Base-by-base conservation (phyloP, 1,140 invertebrate species). In the Saxidomus purpurata region DNA sequence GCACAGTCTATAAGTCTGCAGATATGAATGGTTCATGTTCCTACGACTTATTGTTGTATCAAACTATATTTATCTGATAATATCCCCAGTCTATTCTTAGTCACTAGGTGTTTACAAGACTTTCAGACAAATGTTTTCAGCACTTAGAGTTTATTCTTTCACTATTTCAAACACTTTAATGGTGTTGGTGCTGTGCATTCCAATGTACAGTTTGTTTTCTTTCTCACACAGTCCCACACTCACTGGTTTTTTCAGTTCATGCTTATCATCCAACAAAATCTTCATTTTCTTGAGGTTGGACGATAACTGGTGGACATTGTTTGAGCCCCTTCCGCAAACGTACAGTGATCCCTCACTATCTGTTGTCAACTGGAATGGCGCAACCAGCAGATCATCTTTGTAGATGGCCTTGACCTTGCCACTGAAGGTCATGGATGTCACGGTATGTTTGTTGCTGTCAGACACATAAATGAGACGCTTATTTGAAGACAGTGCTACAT, bases 281-380 rank as follows among this genome's bases (percentile, higher is more conserved):
- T 59, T 82, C 17, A 59, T 38, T 36, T 59, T 34, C 6, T 13
- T 63, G 19, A 63, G 28, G n/a, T 82, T 36, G 1, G 52, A 36
- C 8, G 79, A 61, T 34, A 82, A 40, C 31, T 28, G 22, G 52
- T 63, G 59, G 3, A 82, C 52, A 82, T 59, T 82, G 79, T 82
- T 59, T 6, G 79, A 82, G 6, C 49, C 52, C 31, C 36, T 31
- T 22, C 52, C 79, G 61, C 79, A 82, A 11, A 82, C 79, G n/a
- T 61, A 82, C 34, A 82, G 52, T 36, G 19, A 9, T 28, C 79
- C 79, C 9, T 40, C 36, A 11, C n/a, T 25, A 22, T 82, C 79
- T 61, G 31, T 31, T 31, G 55, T n/a, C 2, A 82, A 6, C 22
- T 59, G 40, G 36, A 59, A 25, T 22, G 59, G 79, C 4, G 28